phyloP scores from a whole-genome alignment of 53 echinoderm and acorn worm genomes.

The Luidia sarsii region DNA sequence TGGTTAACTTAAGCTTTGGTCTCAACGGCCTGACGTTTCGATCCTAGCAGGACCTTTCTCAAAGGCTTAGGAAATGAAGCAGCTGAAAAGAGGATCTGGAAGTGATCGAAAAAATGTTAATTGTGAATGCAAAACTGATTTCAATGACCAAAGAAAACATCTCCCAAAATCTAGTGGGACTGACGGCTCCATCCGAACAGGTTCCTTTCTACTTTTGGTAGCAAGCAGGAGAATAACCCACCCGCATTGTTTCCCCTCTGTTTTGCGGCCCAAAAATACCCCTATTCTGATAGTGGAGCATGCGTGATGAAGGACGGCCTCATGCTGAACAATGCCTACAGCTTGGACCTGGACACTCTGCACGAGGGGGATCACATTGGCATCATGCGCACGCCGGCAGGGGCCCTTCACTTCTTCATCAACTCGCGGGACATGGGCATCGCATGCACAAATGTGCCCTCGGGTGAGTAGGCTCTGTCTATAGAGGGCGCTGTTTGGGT shows the following conservation, averaged over 20 bases:
- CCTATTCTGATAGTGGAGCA: conserved; percentile 71
- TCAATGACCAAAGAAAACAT: no score
- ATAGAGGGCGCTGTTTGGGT: not conserved
- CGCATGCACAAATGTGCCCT: conserved; percentile 81
- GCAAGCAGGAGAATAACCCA: no score
- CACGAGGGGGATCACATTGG: conserved; percentile 71
- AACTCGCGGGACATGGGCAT: conserved; percentile 86
- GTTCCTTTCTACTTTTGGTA: no score
- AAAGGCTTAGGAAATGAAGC: no score
- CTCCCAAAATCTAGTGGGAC: no score
- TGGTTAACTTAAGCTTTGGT: no score
- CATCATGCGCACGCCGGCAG: conserved; percentile 62
- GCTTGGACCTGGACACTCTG: conserved; percentile 86
- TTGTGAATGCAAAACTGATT: no score
- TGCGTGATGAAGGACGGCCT: conserved; percentile 87
- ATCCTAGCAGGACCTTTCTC: no score
- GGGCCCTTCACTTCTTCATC: conserved; percentile 75
- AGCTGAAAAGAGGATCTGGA: no score
- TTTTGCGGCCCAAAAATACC: not conserved
- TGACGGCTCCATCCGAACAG: no score
- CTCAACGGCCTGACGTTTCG: no score
- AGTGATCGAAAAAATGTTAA: no score
- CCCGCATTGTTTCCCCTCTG: not conserved
- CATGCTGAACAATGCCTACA: conserved; percentile 82
- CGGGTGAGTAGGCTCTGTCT: conserved; percentile 56